These are phyloP conservation scores for Zosterops pallidus DNA, from an alignment of 2,113 vertebrate species.

Conservation along the genomic window DNA sequence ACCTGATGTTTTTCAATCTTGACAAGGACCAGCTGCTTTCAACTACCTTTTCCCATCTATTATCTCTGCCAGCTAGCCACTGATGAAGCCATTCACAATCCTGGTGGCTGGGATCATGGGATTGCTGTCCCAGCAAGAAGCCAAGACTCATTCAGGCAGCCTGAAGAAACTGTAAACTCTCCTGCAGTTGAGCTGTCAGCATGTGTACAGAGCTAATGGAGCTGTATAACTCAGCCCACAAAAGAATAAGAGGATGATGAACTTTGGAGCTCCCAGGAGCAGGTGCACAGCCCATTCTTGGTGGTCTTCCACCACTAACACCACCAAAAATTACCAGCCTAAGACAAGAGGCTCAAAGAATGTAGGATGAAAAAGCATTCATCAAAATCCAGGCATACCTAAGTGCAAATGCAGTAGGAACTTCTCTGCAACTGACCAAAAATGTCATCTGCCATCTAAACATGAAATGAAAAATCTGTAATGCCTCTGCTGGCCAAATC, in stretches of 20 bases:
- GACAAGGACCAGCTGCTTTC: background rate
- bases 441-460: background rate
- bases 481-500: fast-evolving
- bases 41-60: background rate
- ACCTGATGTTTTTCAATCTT: background rate
- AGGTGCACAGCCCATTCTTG: background rate
- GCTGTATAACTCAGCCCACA: background rate
- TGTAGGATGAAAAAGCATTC: background rate
- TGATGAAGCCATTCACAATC: background rate
- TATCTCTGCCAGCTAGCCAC: background rate
- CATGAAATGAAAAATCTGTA: background rate
- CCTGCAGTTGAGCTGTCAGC: background rate
- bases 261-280: background rate
- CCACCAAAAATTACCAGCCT: background rate
- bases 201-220: background rate
- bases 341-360: background rate
- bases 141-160: background rate
- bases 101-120: background rate
- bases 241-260: background rate
- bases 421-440: background rate
- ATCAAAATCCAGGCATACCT: background rate
- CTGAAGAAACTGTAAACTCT: background rate
- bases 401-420: background rate
- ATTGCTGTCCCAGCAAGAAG: background rate
- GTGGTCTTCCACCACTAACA: background rate